Percentiles rank a stretch among this genome's conserved stretches.
phyloP scores from a whole-genome alignment of 1,140 invertebrate genomes.

The Drosophila tsacasi region DNA sequence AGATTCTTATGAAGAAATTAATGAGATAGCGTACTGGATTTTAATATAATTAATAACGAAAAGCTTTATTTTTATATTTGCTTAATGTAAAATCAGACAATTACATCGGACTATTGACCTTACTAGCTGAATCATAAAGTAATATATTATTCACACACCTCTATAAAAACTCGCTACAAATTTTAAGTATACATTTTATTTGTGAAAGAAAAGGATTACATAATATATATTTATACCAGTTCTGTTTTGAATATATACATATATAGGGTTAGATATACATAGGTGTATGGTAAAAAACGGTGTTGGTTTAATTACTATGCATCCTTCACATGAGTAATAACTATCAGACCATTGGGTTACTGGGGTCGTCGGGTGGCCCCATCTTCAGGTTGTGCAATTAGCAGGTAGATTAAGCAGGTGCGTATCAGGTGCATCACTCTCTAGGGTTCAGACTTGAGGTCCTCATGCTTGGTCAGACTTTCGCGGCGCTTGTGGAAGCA shows the following conservation, averaged over 20 bases:
- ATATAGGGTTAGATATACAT: constrained; percentile 16
- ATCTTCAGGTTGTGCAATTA: constrained; percentile 63
- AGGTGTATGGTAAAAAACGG: constrained; percentile 40
- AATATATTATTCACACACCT: too few species aligned
- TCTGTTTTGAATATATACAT: constrained; percentile 48
- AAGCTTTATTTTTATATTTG: not conserved
- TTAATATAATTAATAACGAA: not conserved
- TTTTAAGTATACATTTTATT: constrained; percentile 20
- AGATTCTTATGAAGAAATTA: not conserved
- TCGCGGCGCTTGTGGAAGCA: constrained; percentile 62
- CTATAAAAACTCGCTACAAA: not conserved
- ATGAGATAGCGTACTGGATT: not conserved
- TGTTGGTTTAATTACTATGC: constrained; percentile 62
- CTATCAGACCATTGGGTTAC: constrained; percentile 78
- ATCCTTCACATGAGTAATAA: constrained; percentile 69
- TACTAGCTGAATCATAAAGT: not conserved
- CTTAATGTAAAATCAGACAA: not conserved
- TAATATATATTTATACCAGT: constrained; percentile 37
- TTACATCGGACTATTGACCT: not conserved
- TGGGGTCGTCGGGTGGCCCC: constrained; percentile 46
- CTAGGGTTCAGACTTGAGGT: constrained; percentile 61
- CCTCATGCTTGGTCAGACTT: constrained; percentile 35
- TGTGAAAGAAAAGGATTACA: constrained; percentile 29
- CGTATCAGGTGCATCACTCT: constrained; percentile 10
- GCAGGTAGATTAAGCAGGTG: constrained; percentile 25